Conservation (phyloP, 2,888 invertebrate species). For the Choreutis nemorana region DNA sequence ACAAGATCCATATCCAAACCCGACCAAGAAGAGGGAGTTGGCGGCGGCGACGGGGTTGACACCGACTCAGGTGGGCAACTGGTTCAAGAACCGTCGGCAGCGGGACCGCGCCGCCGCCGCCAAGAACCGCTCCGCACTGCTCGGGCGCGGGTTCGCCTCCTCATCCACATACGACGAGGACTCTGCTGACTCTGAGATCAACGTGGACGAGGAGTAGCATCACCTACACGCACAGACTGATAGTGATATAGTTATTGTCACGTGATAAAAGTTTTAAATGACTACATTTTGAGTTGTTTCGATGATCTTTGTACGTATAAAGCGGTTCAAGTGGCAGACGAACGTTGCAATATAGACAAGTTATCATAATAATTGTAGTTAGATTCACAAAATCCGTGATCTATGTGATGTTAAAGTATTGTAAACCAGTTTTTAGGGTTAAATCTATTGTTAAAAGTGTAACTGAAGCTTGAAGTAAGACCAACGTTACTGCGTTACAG, state of each 20-base stretch:
- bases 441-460: slow-evolving; percentile 41
- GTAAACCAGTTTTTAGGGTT: slow-evolving; percentile 39
- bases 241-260: slow-evolving; percentile 6
- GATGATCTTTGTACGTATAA: slow-evolving; percentile 25
- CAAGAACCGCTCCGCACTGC: slow-evolving; percentile 88
- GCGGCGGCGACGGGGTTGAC: slow-evolving; percentile 96
- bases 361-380: slow-evolving; percentile 34
- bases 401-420: slow-evolving; percentile 43
- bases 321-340: too few relatives aligned
- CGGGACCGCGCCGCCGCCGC: slow-evolving; percentile 95
- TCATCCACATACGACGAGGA: slow-evolving; percentile 62
- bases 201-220: slow-evolving; percentile 58
- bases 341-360: slow-evolving; percentile 41
- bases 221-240: slow-evolving; percentile 6
- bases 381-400: slow-evolving; percentile 33
- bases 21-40: slow-evolving; percentile 93
- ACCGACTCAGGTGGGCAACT: slow-evolving; percentile 94
- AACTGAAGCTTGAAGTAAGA: slow-evolving; percentile 39
- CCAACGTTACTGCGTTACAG: slow-evolving; percentile 35
- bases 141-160: slow-evolving; percentile 57
- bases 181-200: slow-evolving; percentile 60
- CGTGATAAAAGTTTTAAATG: slow-evolving; percentile 17
- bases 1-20: slow-evolving; percentile 98
- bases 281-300: slow-evolving; percentile 8
- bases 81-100: slow-evolving; percentile 99